Evolutionary conservation across 37 sponge, comb jelly and placozoan species (phyloP).

Genomic region (Ephydatia muelleri): DNA sequence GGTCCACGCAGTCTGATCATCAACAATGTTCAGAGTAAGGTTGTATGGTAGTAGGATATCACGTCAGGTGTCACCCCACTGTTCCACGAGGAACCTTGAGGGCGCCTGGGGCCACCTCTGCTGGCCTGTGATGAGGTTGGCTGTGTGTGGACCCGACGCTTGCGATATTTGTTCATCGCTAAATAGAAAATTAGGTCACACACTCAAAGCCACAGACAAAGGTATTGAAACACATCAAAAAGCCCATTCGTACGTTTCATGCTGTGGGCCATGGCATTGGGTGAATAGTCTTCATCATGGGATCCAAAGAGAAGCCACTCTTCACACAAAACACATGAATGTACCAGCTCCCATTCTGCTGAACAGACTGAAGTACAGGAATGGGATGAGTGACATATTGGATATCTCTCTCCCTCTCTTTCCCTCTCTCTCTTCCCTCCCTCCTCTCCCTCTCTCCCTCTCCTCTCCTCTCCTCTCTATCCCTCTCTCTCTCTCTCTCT

Average conservation of each 20-base stretch:
- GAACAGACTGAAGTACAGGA: constrained; percentile 46
- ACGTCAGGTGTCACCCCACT: constrained; percentile 48
- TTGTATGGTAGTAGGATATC: constrained; percentile 95
- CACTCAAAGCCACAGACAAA: background rate
- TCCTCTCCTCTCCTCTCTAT: no score
- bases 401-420: no score
- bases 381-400: background rate
- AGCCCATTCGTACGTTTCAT: constrained; percentile 47
- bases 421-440: no score
- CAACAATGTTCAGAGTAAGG: constrained; percentile 87
- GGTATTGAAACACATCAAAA: no score
- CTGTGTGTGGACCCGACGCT: constrained; percentile 78
- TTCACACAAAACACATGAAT: constrained; percentile 78
- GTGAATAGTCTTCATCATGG: constrained; percentile 55
- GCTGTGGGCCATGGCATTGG: constrained; percentile 42
- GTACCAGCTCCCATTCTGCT: constrained; percentile 89
- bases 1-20: constrained; percentile 81
- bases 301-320: constrained; percentile 62
- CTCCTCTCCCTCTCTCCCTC: no score
- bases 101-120: constrained; percentile 67
- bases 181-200: no score
- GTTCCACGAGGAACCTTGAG: constrained; percentile 43
- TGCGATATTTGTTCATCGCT: constrained; percentile 90
- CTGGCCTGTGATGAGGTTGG: constrained; percentile 93
- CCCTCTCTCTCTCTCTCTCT: no score